Evolutionary conservation across 2,797 vertebrate genomes (phyloP), one percentile per base, ranked within the genome.

Genomic region (Sebastes vulpes): DNA sequence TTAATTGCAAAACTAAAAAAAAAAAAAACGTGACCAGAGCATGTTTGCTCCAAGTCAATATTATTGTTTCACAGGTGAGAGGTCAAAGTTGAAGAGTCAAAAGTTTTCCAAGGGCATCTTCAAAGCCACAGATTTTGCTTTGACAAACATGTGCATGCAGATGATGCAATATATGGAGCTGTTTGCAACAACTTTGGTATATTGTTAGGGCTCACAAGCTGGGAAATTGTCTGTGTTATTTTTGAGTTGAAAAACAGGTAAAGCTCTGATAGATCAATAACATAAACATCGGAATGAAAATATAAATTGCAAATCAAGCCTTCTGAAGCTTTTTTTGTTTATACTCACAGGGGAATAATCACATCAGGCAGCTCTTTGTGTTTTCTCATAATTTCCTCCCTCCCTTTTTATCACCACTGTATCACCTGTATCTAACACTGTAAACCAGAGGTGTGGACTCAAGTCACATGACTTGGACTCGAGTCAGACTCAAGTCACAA

Each of bases 21-120:
- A 38, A 6, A 0, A 3, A 83, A 82, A 83, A 82, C 20, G 16
- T 88, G 83, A 90, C 68, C 65, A 28, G 23, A 28, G 32, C 66
- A 18, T 88, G 82, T 91, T 94, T 86, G 68, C 72, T 78, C 32
- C 54, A 70, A 81, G 92, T 95, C 91, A 95, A 95, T 94, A 95
- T 93, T 91, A 87, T 91, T 76, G 77, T 63, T 83, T 88, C 53
- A 82, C 28, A 63, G 70, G 82, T 82, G 57, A 85, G 68, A 72
- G 74, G 70, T 82, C 26, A 87, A 85, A 86, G 84, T 75, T 68
- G n/a, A 82, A 69, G n/a, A 53, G 66, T 80, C 68, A 50, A 78
- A 66, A 26, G 25, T 35, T 11, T 12, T 3, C n/a, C 5, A 42
- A 61, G 78, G 77, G 57, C 77, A 70, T 66, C 32, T 86, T 86